Conservation (phyloP, 2,888 invertebrate species). For the Apoderus coryli region DNA sequence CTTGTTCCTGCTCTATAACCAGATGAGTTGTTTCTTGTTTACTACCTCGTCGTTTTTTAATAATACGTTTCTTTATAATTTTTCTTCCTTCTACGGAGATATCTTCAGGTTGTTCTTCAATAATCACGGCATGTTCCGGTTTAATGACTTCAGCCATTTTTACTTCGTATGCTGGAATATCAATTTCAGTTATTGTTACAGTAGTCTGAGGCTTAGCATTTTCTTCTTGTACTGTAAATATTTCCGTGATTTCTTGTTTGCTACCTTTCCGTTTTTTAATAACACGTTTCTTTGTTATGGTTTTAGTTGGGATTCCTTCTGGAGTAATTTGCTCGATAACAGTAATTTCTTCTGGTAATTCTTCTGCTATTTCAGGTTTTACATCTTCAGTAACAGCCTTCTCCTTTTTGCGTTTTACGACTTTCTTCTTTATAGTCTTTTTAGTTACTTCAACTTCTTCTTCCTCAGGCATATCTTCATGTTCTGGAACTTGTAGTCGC, state of each 20-base stretch:
- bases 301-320: conserved; percentile 22
- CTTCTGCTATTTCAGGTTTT: conserved; percentile 12
- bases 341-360: conserved; percentile 19
- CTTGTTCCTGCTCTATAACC: conserved; percentile 22
- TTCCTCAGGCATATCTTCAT: conserved; percentile 9
- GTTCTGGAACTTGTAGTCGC: conserved; percentile 15
- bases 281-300: conserved; percentile 22
- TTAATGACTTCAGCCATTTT: conserved; percentile 9
- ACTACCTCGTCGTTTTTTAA: conserved; percentile 21
- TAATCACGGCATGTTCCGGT: conserved; percentile 10
- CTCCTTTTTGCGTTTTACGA: conserved; percentile 10
- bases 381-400: conserved; percentile 8
- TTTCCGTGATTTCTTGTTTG: conserved; percentile 29
- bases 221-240: conserved; percentile 28
- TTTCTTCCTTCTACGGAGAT: conserved; percentile 19
- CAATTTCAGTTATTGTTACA: conserved; percentile 22
- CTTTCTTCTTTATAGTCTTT: conserved; percentile 9
- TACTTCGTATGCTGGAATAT: conserved; percentile 9
- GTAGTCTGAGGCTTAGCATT: conserved; percentile 29
- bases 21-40: conserved; percentile 31
- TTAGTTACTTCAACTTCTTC: conserved; percentile 10
- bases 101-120: conserved; percentile 27
- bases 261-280: conserved; percentile 24
- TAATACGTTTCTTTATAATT: conserved; percentile 18
- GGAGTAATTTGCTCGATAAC: conserved; percentile 26